Evolutionary conservation across 2,888 invertebrate genomes (phyloP).

Genomic region (Rhaphigaster nebulosa): DNA sequence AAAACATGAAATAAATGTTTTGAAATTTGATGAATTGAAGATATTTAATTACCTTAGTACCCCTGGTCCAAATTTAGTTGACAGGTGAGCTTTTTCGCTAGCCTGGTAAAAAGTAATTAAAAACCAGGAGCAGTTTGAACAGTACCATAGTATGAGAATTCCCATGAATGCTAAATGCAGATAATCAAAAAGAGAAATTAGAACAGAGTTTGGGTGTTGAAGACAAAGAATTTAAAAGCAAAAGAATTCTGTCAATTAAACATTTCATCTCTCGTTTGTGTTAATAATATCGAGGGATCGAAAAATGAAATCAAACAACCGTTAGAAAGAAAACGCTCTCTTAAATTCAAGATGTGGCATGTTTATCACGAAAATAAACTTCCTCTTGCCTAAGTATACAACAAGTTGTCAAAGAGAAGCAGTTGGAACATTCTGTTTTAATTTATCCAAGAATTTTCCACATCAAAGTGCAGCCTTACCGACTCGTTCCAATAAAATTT

Average conservation of each 20-base stretch:
- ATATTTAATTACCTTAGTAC: no score
- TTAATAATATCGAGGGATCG: background rate
- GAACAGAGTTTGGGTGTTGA: background rate
- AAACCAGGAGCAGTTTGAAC: no score
- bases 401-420: constrained; percentile 7
- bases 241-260: background rate
- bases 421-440: constrained; percentile 17
- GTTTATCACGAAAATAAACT: constrained; percentile 35
- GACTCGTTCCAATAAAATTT: background rate
- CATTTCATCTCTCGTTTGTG: background rate
- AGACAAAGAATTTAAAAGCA: background rate
- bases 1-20: no score
- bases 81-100: no score
- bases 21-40: no score
- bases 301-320: background rate
- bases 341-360: constrained; percentile 26
- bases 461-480: background rate
- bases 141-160: no score
- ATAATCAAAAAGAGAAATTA: no score
- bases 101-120: no score
- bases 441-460: constrained; percentile 14
- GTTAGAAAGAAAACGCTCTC: background rate
- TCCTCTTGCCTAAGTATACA: constrained; percentile 22
- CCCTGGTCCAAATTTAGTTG: no score
- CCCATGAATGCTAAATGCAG: no score